Evolutionary conservation across 1,140 invertebrate genomes (phyloP), one percentile per base, ranked within the genome.

Genomic region (Fopius arisanus): DNA sequence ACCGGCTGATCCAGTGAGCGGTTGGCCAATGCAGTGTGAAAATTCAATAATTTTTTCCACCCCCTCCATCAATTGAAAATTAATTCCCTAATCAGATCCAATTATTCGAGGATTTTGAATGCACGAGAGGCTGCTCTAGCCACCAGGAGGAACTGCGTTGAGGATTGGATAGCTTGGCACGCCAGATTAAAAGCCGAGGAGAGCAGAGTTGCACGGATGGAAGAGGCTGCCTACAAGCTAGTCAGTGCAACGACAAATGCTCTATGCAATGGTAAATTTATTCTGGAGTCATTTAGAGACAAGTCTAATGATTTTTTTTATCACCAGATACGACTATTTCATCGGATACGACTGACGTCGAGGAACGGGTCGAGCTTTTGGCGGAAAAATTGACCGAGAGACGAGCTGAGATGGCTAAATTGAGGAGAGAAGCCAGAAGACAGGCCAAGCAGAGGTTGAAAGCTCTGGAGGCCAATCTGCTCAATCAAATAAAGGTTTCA

Each of bases 111-210:
- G 81, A 83, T 87, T 78, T 78, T 88, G 62, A 84, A 82, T 73
- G 86, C 86, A 29, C 84, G 86, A 33, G 86, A 88, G 80, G 81
- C 84, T 62, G 84, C 84, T 72, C 81, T 88, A 51, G 79, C 80
- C 7, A 84, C 86, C 28, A 82, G 87, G 41, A 86, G 84, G 74
- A 88, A 86, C 67, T 87, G 84, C 73, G 85, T 88, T 6, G 84
- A 88, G 67, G 83, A 88, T 72, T 88, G 84, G 86, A 88, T 88
- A 66, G 86, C 85, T 31, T 87, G 86, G 86, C 84, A 88, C 74
- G 80, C 86, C 19, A 83, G 81, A 72, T 78, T 88, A 51, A 82
- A 82, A 69, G 84, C 82, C 7, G 86, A 88, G 70, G 87, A 88
- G 67, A 83, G 83, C 59, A 83, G 83, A 68, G 83, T 88, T 23